Evolutionary conservation across 2,797 vertebrate genomes (phyloP).

Genomic region (Sebastes steindachneri): DNA sequence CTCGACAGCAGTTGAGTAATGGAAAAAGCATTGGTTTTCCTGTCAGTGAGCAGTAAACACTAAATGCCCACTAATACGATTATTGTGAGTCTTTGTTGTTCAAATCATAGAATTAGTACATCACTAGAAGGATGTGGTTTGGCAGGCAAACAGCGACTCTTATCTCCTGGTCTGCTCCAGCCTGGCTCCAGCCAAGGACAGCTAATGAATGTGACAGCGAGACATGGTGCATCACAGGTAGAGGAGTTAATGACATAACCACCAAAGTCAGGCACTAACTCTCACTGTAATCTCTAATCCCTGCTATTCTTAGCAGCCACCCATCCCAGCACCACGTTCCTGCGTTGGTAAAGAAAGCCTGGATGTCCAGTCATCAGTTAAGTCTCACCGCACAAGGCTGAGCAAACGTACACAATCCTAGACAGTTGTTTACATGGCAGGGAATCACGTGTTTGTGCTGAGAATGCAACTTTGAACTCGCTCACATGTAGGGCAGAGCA

Average conservation of each 20-base stretch:
- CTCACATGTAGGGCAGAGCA: not conserved
- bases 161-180: conserved; percentile 4
- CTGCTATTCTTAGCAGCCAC: conserved; percentile 76
- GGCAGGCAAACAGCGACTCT: conserved; percentile 23
- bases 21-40: conserved; percentile 26
- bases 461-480: not conserved
- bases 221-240: conserved; percentile 36
- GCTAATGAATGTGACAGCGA: conserved; percentile 50
- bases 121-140: not conserved
- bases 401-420: not conserved
- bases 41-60: not conserved
- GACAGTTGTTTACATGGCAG: not conserved
- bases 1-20: conserved; percentile 22
- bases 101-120: conserved; percentile 17
- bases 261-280: conserved; percentile 58
- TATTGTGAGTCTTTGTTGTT: conserved; percentile 11
- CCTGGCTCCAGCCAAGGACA: conserved; percentile 54
- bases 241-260: conserved; percentile 78
- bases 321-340: conserved; percentile 44
- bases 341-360: conserved; percentile 23
- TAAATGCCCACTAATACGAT: conserved; percentile 11
- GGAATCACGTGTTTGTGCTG: conserved; percentile 20
- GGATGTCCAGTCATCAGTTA: conserved; percentile 38
- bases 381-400: conserved; percentile 2
- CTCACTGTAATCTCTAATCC: conserved; percentile 84